Conservation (phyloP, 35 echinoderm and acorn worm species). For the Apostichopus japonicus region DNA sequence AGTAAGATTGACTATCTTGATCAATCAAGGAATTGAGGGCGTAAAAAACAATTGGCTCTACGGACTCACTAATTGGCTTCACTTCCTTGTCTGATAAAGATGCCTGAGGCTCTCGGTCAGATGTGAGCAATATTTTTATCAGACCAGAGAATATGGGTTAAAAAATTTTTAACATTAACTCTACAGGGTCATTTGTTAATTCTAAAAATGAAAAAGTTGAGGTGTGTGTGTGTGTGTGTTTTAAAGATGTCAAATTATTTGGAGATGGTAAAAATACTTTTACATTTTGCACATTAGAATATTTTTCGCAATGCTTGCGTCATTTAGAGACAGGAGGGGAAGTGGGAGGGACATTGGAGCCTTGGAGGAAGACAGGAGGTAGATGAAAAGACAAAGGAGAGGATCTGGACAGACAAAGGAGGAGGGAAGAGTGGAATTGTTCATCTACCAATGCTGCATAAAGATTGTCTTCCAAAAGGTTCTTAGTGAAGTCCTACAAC, state of each 20-base stretch:
- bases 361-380: not conserved
- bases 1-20: not conserved
- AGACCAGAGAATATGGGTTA: no score
- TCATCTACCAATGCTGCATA: not conserved
- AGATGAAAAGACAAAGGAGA: conserved; percentile 14
- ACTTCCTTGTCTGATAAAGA: not conserved
- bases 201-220: no score
- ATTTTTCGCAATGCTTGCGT: no score
- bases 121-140: not conserved
- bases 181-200: no score
- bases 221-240: no score
- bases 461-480: not conserved
- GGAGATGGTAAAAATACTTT: no score
- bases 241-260: no score
- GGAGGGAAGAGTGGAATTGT: not conserved
- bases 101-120: not conserved
- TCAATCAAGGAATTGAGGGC: not conserved
- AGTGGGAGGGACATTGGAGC: not conserved
- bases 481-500: conserved; percentile 14
- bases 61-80: not conserved
- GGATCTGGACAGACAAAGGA: not conserved
- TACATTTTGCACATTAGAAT: no score
- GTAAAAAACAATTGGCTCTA: not conserved
- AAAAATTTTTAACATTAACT: no score
- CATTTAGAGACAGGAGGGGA: no score